Conservation (phyloP, 2,797 vertebrate species). For the Sebastes wilsoni region DNA sequence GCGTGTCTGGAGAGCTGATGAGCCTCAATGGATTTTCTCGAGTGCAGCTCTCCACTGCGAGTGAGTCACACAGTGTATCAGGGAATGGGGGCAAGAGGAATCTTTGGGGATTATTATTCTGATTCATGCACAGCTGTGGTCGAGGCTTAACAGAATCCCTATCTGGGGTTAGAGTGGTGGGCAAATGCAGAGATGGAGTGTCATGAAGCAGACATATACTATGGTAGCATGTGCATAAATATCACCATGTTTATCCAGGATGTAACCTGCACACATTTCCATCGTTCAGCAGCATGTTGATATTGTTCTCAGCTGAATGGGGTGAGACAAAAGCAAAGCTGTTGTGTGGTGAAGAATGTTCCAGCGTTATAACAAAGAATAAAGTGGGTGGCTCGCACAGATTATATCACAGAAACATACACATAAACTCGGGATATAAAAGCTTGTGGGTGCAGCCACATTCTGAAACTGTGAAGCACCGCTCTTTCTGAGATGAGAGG, state of each 20-base stretch:
- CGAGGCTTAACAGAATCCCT: slow-evolving; percentile 68
- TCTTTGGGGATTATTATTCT: slow-evolving; percentile 75
- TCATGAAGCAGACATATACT: slow-evolving; percentile 2
- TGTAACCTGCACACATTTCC: slow-evolving; percentile 8
- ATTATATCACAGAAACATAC: slow-evolving; percentile 61
- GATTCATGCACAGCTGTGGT: slow-evolving; percentile 76
- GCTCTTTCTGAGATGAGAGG: slow-evolving; percentile 60
- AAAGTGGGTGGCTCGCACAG: slow-evolving; percentile 62
- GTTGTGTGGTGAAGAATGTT: slow-evolving; percentile 37
- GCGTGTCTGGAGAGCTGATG: slow-evolving; percentile 70
- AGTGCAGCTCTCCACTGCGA: slow-evolving; percentile 56
- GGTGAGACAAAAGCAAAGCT: slow-evolving; percentile 40
- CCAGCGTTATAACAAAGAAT: slow-evolving; percentile 40
- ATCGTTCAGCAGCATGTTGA: neutral
- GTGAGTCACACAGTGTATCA: slow-evolving; percentile 71
- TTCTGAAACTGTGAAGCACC: slow-evolving; percentile 65
- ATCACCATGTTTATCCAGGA: neutral
- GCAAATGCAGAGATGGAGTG: slow-evolving; percentile 23
- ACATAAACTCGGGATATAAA: slow-evolving; percentile 44
- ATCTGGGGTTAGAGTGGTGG: slow-evolving; percentile 25
- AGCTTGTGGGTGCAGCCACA: slow-evolving; percentile 72
- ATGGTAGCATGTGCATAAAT: neutral
- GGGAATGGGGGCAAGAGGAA: slow-evolving; percentile 69
- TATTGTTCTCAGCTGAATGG: slow-evolving; percentile 25
- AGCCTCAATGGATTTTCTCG: slow-evolving; percentile 64